These are phyloP conservation scores for Hecatera dysodea DNA, from an alignment of 2,888 invertebrate genomes.

Conservation along the genomic window DNA sequence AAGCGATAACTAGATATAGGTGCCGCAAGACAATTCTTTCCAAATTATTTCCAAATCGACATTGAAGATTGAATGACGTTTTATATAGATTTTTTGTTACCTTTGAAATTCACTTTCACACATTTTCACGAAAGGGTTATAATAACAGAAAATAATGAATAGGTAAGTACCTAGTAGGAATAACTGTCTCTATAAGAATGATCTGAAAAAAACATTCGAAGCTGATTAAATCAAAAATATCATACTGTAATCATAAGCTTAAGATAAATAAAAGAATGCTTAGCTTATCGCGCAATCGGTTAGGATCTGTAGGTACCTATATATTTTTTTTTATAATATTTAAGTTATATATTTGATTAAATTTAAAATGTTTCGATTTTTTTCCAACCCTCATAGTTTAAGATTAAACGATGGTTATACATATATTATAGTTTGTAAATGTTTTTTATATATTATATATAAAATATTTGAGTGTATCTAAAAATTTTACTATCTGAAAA, in stretches of 20 bases:
- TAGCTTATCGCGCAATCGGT: not conserved
- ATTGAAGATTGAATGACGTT: not conserved
- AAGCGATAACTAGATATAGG: not conserved
- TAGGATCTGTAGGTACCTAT: not conserved
- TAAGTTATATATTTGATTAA: no score
- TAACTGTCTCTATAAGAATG: not conserved
- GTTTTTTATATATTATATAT: no score
- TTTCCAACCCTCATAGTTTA: no score
- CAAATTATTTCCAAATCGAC: not conserved
- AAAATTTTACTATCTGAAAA: no score
- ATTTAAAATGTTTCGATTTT: no score
- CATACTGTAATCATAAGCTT: slow-evolving; percentile 1
- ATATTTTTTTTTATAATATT: no score
- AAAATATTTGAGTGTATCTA: no score
- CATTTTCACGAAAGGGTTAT: not conserved
- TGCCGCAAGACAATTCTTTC: not conserved
- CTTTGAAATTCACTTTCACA: slow-evolving; percentile 18
- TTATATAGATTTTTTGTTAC: not conserved
- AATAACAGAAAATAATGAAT: not conserved
- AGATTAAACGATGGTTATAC: no score
- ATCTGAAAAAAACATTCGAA: not conserved
- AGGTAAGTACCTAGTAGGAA: no score
- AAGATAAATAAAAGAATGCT: slow-evolving; percentile 4
- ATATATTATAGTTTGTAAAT: no score
- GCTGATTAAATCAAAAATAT: slow-evolving; percentile 16